Conservation (phyloP, 2,113 vertebrate genomes). For the Rynchops niger region DNA sequence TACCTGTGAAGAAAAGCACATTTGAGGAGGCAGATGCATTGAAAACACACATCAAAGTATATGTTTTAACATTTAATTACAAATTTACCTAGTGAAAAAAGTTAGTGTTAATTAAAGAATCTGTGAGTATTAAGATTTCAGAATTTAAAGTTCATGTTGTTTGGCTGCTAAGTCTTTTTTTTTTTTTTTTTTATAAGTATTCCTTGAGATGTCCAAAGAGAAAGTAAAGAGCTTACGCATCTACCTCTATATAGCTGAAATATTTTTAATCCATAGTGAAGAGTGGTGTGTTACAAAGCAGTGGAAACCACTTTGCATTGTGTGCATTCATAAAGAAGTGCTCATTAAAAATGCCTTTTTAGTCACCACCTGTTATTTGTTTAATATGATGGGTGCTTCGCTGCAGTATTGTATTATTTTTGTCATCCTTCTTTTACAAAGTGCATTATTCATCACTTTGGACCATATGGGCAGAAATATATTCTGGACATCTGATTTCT, state of each 20-base stretch:
- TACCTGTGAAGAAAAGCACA: not conserved
- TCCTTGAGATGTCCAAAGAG: not conserved
- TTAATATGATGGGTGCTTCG: not conserved
- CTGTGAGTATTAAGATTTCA: not conserved
- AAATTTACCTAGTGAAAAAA: not conserved
- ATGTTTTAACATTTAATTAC: not conserved
- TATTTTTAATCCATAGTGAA: not conserved
- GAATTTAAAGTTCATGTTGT: not conserved
- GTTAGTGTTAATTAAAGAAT: not conserved
- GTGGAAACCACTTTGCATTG: constrained; percentile 18
- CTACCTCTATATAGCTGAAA: not conserved
- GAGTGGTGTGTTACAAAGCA: not conserved
- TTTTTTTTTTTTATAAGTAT: too few species aligned
- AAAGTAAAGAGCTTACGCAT: not conserved
- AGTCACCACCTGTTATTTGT: constrained; percentile 53
- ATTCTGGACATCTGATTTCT: constrained; percentile 48
- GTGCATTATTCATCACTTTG: constrained; percentile 38
- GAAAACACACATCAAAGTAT: constrained; percentile 7
- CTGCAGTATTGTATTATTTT: not conserved
- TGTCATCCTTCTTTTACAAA: not conserved
- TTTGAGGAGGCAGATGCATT: not conserved
- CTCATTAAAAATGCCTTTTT: constrained; percentile 52
- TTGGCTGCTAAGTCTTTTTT: not conserved
- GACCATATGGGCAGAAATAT: constrained; percentile 32
- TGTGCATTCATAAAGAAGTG: not conserved